Evolutionary conservation across 2,797 vertebrate species (phyloP).

Genomic region (Eurystomus glaucurus): DNA sequence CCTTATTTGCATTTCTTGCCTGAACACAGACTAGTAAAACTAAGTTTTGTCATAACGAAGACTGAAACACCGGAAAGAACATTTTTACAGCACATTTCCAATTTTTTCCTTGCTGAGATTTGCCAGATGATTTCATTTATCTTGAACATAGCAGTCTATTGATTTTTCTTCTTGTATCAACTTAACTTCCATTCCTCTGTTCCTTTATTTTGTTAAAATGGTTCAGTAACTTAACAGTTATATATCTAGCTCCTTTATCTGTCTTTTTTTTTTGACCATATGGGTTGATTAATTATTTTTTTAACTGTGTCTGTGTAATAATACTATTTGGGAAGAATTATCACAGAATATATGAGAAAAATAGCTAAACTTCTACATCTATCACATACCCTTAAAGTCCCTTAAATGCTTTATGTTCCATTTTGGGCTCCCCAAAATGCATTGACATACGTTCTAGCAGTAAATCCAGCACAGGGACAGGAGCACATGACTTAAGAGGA

Average conservation of each 20-base stretch:
- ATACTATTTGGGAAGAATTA: not conserved
- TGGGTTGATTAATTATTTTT: not conserved
- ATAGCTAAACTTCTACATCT: not conserved
- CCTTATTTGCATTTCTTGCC: not conserved
- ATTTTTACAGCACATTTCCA: not conserved
- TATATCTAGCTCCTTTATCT: not conserved
- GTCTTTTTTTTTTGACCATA: not conserved
- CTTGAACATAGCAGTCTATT: not conserved
- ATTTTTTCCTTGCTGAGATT: not conserved
- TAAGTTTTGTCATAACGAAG: not conserved
- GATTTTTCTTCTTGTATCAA: not conserved
- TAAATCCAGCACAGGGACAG: not conserved
- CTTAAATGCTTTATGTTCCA: not conserved
- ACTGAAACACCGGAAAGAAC: not conserved
- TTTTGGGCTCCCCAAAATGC: not conserved
- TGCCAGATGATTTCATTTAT: not conserved
- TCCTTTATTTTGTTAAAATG: not conserved
- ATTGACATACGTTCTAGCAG: not conserved
- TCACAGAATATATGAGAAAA: not conserved
- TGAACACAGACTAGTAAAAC: not conserved
- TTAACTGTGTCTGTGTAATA: not conserved
- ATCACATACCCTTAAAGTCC: not conserved
- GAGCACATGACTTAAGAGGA: not conserved
- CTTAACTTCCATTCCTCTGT: not conserved
- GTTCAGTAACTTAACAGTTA: not conserved